phyloP scores from a whole-genome alignment of 2,888 invertebrate genomes.

The Hermodice carunculata region DNA sequence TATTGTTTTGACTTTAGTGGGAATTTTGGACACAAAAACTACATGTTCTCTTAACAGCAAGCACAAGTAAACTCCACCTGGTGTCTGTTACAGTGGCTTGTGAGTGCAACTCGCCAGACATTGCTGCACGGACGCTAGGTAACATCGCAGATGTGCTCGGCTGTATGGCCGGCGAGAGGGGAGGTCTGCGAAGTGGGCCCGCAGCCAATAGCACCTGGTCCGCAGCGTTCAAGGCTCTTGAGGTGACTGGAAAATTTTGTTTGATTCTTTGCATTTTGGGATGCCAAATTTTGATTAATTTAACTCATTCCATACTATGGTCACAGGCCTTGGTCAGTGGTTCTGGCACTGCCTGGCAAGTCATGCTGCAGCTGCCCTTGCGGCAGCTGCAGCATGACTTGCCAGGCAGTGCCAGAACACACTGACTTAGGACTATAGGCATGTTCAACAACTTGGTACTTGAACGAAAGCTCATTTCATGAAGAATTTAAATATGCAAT shows the following conservation, averaged over 20 bases:
- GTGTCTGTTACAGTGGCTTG: conserved; percentile 55
- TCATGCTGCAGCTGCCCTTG: too few species aligned
- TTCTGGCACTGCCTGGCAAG: too few species aligned
- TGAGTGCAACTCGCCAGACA: conserved; percentile 51
- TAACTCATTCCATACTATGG: background rate
- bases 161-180: conserved; percentile 68
- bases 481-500: too few species aligned
- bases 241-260: conserved; percentile 55
- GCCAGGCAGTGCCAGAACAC: too few species aligned
- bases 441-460: too few species aligned
- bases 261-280: background rate
- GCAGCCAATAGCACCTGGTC: conserved; percentile 71
- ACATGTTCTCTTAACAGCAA: background rate
- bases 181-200: conserved; percentile 72
- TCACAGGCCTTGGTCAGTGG: too few species aligned
- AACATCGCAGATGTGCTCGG: conserved; percentile 71
- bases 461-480: too few species aligned
- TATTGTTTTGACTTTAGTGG: too few species aligned
- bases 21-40: too few species aligned
- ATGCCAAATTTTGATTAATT: background rate
- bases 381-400: too few species aligned
- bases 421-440: too few species aligned
- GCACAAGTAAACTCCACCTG: too few species aligned
- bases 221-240: conserved; percentile 66
- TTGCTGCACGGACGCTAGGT: conserved; percentile 69